Conservation (phyloP, 30 jellyfish, hydroid and myxozoan genomes). For the Rhopilema esculentum region DNA sequence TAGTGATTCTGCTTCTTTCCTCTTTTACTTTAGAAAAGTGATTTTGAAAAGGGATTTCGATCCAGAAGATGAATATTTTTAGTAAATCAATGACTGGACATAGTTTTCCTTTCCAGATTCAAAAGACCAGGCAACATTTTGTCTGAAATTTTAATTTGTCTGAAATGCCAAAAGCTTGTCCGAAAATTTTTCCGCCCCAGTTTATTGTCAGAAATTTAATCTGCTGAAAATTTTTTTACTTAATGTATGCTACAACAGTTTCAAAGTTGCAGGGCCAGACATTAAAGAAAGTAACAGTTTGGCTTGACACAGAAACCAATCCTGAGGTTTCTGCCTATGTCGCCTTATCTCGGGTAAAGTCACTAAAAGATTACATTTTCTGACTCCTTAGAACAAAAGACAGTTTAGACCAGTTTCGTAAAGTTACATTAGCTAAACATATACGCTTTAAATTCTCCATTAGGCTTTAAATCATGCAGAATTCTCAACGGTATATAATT, state of each 20-base stretch:
- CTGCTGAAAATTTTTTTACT: background rate
- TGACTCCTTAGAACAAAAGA: background rate
- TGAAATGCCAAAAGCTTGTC: background rate
- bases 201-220: background rate
- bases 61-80: background rate
- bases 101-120: background rate
- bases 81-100: background rate
- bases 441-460: background rate
- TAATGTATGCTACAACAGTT: conserved; percentile 31
- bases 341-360: conserved; percentile 22
- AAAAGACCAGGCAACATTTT: background rate
- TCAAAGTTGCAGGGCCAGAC: conserved; percentile 34
- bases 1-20: background rate
- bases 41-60: no score
- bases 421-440: background rate
- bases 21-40: no score
- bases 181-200: background rate
- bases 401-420: conserved; percentile 6
- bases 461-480: background rate
- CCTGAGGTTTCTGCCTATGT: conserved; percentile 37
- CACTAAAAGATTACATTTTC: background rate
- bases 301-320: conserved; percentile 11
- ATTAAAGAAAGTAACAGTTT: background rate
- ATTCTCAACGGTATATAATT: background rate
- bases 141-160: background rate